These are phyloP conservation scores for Crotalus adamanteus DNA, from an alignment of 2,797 vertebrate genomes.

Conservation along the genomic window DNA sequence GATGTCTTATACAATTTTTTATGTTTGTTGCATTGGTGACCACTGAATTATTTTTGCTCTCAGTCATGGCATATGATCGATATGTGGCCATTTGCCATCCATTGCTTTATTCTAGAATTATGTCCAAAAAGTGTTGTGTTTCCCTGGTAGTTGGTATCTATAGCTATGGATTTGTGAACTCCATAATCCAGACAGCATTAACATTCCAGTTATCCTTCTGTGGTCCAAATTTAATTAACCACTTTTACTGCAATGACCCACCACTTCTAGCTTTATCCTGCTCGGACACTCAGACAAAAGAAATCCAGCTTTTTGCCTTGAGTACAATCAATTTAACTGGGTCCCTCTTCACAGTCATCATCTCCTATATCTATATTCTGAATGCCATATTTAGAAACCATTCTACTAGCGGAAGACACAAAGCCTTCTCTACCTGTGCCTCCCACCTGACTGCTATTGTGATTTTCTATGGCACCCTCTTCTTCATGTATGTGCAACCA, in stretches of 20 bases:
- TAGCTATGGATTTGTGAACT: neutral
- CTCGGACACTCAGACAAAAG: accelerated
- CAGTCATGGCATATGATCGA: conserved; percentile 28
- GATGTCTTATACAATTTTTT: conserved; percentile 19
- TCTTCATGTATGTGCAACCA: conserved; percentile 44
- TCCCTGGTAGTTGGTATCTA: neutral
- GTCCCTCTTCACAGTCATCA: conserved; percentile 19
- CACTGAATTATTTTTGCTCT: conserved; percentile 19
- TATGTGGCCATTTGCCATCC: conserved; percentile 21
- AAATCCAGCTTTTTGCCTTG: conserved; percentile 4
- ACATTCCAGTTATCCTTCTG: neutral
- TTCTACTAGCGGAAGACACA: neutral
- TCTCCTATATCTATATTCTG: conserved; percentile 42
- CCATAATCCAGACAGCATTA: neutral
- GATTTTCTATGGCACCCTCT: conserved; percentile 37
- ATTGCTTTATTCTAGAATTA: neutral
- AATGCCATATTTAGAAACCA: conserved; percentile 24
- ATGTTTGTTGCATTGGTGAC: conserved; percentile 17
- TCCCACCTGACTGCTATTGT: conserved; percentile 28
- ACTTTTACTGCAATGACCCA: conserved; percentile 23
- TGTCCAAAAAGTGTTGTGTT: neutral
- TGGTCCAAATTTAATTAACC: neutral
- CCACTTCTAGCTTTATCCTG: neutral
- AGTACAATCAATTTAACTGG: conserved; percentile 5
- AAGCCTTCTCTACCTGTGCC: conserved; percentile 7